Evolutionary conservation across 23 tunicate genomes (phyloP), one percentile per base, ranked within the genome.

Genomic region (Styela plicata): DNA sequence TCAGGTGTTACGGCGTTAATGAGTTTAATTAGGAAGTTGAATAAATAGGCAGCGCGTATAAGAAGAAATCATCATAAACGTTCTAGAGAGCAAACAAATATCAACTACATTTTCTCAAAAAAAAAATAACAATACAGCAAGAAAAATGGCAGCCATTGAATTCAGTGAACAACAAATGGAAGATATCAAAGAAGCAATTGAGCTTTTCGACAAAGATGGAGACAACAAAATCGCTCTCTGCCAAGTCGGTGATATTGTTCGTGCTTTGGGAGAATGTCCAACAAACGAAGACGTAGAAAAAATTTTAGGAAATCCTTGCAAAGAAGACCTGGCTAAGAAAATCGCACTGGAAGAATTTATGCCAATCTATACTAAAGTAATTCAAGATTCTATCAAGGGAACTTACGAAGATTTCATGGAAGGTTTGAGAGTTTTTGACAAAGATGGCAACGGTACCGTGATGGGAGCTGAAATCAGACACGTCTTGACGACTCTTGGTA

Each of bases 381-480:
- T 82, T 30, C 86, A 75, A 26, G 90, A 88, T 19, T 80, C 73
- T 44, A 78, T 34, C 62, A 87, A 74, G 32, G 97, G 97, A 74
- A 92, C 97, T 35, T 92, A 65, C 83, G 97, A 92, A 66, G 97
- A 92, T 77, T 71, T 92, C 31, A 32, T 92, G 64, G 97, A 92
- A 74, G 97, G 97, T 2, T 35, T 92, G 44, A 66, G 97, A 74
- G 97, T 92, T 37, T 92, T 92, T 74, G 97, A 92, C 80, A 92
- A 92, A 69, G 97, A 92, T 33, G 97, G 97, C 2, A 88, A 92
- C 84, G 92, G 92, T 0, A 84, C 89, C 13, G 97, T 92, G 20
- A 92, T 92, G 97, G 97, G 97, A 63, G 97, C 94, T 63, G 97
- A 92, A 79, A 88, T 92, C 70, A 65, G 97, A 62, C 97, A 92